Evolutionary conservation across 2,888 invertebrate genomes (phyloP).

Genomic region (Thereva nobilitata): DNA sequence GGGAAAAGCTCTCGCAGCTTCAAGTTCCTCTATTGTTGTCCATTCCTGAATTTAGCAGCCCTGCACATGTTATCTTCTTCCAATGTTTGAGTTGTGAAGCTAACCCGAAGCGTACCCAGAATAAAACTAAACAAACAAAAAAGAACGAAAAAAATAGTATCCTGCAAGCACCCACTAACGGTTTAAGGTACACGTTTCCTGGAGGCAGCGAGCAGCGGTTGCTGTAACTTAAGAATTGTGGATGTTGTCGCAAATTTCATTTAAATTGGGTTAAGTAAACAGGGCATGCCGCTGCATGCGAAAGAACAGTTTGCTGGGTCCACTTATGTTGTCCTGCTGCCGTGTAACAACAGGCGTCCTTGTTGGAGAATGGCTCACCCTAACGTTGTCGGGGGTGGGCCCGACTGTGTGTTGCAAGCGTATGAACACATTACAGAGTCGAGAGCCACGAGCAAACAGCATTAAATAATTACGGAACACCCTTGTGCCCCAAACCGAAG

Average conservation of each 20-base stretch:
- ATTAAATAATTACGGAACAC: conserved; percentile 10
- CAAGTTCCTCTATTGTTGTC: no score
- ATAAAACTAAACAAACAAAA: no score
- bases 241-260: conserved; percentile 19
- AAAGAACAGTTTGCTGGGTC: background rate
- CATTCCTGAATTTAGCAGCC: no score
- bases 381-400: background rate
- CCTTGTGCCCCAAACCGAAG: background rate
- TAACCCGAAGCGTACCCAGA: no score
- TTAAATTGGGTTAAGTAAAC: conserved; percentile 27
- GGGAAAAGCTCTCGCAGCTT: no score
- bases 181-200: no score
- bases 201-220: background rate
- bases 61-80: no score
- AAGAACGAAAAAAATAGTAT: no score
- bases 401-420: background rate
- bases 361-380: background rate
- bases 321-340: background rate
- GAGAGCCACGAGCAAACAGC: background rate
- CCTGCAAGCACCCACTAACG: no score
- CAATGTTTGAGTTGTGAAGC: no score
- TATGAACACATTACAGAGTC: background rate
- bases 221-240: background rate
- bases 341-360: background rate
- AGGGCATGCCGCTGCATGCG: conserved; percentile 1